phyloP scores from a whole-genome alignment of 2,888 invertebrate species.

The Priocnemis perturbator region DNA sequence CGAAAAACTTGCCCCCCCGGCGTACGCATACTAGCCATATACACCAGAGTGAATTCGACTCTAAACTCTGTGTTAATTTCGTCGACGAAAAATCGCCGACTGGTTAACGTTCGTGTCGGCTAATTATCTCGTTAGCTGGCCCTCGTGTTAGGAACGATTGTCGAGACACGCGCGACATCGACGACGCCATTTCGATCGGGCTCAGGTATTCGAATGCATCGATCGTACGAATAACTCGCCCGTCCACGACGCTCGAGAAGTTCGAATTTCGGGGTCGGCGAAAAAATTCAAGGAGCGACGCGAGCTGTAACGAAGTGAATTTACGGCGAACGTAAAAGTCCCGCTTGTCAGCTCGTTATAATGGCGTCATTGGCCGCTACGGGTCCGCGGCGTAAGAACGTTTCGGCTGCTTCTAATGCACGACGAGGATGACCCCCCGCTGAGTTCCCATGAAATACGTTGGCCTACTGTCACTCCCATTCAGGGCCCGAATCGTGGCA shows the following conservation, averaged over 20 bases:
- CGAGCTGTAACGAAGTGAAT: slow-evolving; percentile 43
- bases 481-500: too few relatives aligned
- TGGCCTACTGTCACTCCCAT: not conserved
- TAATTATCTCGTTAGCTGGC: too few relatives aligned
- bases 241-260: not conserved
- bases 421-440: not conserved
- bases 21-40: slow-evolving; percentile 15
- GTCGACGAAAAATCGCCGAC: too few relatives aligned
- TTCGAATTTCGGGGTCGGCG: slow-evolving; percentile 1
- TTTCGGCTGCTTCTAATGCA: slow-evolving; percentile 16
- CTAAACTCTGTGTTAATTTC: too few relatives aligned
- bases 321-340: slow-evolving; percentile 45
- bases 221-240: too few relatives aligned
- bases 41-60: too few relatives aligned
- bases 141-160: too few relatives aligned
- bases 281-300: slow-evolving; percentile 20
- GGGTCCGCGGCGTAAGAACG: not conserved
- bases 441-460: slow-evolving; percentile 27
- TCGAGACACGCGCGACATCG: too few relatives aligned
- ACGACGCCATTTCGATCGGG: too few relatives aligned
- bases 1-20: slow-evolving; percentile 40
- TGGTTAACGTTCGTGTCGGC: too few relatives aligned
- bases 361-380: not conserved
- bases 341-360: slow-evolving; percentile 46
- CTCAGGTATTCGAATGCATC: too few relatives aligned